A percentile compares a stretch with the other conserved stretches of the same genome.
Conservation (phyloP, 1,140 invertebrate species). For the Trichogramma pretiosum region DNA sequence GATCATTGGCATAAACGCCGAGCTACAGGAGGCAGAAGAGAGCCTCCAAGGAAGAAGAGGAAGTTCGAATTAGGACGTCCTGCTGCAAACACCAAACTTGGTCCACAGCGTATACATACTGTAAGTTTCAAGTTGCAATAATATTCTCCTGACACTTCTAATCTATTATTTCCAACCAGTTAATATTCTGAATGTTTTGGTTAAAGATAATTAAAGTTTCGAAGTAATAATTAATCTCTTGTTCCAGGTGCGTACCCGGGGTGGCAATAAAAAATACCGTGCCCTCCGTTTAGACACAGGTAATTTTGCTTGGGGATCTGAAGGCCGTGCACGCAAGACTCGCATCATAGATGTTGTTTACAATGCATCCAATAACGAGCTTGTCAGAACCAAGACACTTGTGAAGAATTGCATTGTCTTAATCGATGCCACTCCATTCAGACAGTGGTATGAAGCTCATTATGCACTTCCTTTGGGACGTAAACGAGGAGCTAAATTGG, state of each 20-base stretch:
- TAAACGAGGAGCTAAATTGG: slow-evolving; percentile 93
- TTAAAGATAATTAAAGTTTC: no score
- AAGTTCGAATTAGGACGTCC: slow-evolving; percentile 98
- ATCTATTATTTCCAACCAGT: no score
- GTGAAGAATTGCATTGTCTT: slow-evolving; percentile 97
- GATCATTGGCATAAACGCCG: slow-evolving; percentile 99
- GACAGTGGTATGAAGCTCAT: slow-evolving; percentile 97
- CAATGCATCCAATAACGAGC: slow-evolving; percentile 97
- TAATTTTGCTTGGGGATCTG: slow-evolving; percentile 97
- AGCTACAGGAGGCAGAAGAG: slow-evolving; percentile 94
- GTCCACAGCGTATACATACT: slow-evolving; percentile 79
- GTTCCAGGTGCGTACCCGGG: slow-evolving; percentile 66
- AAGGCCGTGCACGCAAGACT: slow-evolving; percentile 89
- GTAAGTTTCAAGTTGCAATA: no score
- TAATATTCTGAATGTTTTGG: no score
- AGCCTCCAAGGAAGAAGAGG: slow-evolving; percentile 94
- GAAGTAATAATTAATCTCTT: no score
- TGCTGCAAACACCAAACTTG: slow-evolving; percentile 96
- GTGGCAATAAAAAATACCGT: slow-evolving; percentile 93
- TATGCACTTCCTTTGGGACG: slow-evolving; percentile 89
- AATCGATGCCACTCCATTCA: slow-evolving; percentile 96
- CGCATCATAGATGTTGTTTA: slow-evolving; percentile 99
- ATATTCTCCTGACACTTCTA: no score
- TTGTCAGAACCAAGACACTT: slow-evolving; percentile 97
- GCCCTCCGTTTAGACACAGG: slow-evolving; percentile 92